These are phyloP conservation scores for Corythornis madagascariensis DNA, from an alignment of 2,113 vertebrate genomes.

Conservation along the genomic window DNA sequence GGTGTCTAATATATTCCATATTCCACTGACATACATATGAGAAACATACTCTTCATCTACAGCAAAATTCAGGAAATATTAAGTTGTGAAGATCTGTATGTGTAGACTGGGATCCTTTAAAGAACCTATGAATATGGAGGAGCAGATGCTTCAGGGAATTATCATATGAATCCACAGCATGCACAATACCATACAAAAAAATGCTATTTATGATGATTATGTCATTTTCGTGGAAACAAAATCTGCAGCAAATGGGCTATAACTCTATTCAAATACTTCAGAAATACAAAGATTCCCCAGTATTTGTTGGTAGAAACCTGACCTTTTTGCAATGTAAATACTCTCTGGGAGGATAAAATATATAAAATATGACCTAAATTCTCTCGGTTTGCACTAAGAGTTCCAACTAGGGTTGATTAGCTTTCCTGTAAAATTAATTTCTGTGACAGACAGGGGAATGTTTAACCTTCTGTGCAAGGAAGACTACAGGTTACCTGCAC, in stretches of 20 bases:
- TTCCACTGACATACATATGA: background rate
- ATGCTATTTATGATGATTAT: conserved; percentile 13
- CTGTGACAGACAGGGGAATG: background rate
- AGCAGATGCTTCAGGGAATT: conserved; percentile 49
- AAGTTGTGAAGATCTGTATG: background rate
- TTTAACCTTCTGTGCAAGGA: background rate
- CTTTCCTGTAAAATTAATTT: background rate
- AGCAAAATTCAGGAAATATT: background rate
- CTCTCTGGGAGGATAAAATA: background rate
- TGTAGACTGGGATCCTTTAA: background rate
- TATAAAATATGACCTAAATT: background rate
- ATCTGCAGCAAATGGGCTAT: background rate
- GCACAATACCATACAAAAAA: conserved; percentile 11
- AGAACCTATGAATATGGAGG: conserved; percentile 36
- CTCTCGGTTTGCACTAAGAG: background rate
- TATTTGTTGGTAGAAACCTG: background rate
- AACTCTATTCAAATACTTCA: conserved; percentile 14
- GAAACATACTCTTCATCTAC: background rate
- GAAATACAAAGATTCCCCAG: background rate
- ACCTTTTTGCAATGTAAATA: conserved; percentile 30
- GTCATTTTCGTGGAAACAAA: conserved; percentile 50
- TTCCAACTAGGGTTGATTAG: background rate
- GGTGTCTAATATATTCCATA: background rate
- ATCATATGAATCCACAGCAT: conserved; percentile 3
- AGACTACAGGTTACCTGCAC: background rate